Evolutionary conservation across 2,888 invertebrate species (phyloP).

Genomic region (Hololepta plana): DNA sequence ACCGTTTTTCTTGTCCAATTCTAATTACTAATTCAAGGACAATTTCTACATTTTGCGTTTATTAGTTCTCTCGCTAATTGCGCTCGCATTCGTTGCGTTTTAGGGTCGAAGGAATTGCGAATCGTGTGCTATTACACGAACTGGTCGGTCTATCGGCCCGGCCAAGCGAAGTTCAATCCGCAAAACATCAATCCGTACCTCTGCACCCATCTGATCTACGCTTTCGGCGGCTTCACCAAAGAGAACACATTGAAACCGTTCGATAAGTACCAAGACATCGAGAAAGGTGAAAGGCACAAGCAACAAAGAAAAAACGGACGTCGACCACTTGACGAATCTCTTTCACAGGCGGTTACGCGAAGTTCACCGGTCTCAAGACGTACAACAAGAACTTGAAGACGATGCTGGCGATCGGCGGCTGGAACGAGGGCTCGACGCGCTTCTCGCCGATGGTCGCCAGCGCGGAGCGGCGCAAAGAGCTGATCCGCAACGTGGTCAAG

Average conservation of each 20-base stretch:
- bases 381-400: conserved; percentile 86
- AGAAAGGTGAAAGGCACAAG: conserved; percentile 54
- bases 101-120: conserved; percentile 41
- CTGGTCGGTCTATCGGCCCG: conserved; percentile 84
- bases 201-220: conserved; percentile 85
- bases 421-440: conserved; percentile 80
- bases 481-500: conserved; percentile 68
- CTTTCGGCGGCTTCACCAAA: conserved; percentile 82
- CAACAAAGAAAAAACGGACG: background rate
- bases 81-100: too few relatives aligned
- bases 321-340: conserved; percentile 2
- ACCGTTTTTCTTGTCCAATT: too few relatives aligned
- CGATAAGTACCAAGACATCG: conserved; percentile 90
- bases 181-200: conserved; percentile 90
- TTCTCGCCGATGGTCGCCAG: conserved; percentile 83
- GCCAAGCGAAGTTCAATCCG: conserved; percentile 78
- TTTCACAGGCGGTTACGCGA: conserved; percentile 70
- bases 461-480: conserved; percentile 54
- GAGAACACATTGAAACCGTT: conserved; percentile 82
- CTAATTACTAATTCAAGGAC: too few relatives aligned
- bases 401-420: conserved; percentile 78
- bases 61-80: too few relatives aligned
- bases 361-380: conserved; percentile 82
- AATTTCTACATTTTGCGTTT: too few relatives aligned
- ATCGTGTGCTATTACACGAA: conserved; percentile 88